phyloP scores from a whole-genome alignment of 2,888 invertebrate species.

The Dusona sp. region DNA sequence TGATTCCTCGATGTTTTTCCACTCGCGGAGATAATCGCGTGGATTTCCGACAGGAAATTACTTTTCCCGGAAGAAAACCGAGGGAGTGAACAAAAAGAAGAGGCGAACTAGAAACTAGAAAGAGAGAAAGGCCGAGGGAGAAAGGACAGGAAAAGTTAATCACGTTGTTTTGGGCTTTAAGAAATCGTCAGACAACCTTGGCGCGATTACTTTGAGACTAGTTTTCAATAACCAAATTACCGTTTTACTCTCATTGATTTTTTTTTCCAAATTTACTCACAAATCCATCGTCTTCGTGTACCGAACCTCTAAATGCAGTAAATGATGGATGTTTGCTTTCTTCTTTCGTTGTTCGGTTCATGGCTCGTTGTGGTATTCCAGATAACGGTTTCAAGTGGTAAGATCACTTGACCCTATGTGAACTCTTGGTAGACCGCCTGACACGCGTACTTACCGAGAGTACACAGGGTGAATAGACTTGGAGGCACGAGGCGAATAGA shows the following conservation, averaged over 20 bases:
- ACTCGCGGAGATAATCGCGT: slow-evolving; percentile 78
- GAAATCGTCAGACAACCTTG: not conserved
- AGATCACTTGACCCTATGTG: slow-evolving; percentile 75
- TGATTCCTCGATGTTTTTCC: slow-evolving; percentile 78
- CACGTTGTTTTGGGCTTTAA: not conserved
- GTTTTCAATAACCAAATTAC: not conserved
- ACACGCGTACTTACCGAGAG: slow-evolving; percentile 7
- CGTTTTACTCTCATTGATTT: not conserved
- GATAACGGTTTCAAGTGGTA: slow-evolving; percentile 72
- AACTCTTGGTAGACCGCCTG: slow-evolving; percentile 51
- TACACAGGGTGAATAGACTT: slow-evolving; percentile 39
- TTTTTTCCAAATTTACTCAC: not conserved
- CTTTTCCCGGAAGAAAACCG: slow-evolving; percentile 78
- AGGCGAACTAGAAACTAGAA: slow-evolving; percentile 1
- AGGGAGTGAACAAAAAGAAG: slow-evolving; percentile 30
- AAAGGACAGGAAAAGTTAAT: not conserved
- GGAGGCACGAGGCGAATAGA: slow-evolving; percentile 4
- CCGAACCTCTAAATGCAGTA: not conserved
- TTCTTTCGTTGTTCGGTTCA: slow-evolving; percentile 9
- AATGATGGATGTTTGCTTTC: slow-evolving; percentile 7
- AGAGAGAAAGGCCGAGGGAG: slow-evolving; percentile 4
- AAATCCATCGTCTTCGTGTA: not conserved
- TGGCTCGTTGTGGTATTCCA: slow-evolving; percentile 67
- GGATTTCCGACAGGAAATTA: slow-evolving; percentile 82
- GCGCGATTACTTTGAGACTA: not conserved